Conservation (phyloP, 2,113 vertebrate genomes). For the Aviceda subcristata region DNA sequence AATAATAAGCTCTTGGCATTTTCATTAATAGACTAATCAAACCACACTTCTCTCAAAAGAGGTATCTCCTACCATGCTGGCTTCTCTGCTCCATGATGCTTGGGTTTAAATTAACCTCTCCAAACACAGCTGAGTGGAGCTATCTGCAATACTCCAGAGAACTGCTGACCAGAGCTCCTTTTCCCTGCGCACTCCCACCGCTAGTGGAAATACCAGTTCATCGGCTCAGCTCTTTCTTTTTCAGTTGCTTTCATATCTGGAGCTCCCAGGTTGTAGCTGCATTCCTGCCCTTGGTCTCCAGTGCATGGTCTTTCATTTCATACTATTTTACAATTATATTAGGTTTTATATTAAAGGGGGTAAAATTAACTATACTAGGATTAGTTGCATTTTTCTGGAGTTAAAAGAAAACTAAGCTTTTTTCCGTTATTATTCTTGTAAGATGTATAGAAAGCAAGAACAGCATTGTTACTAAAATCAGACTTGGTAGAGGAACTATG, state of each 20-base stretch:
- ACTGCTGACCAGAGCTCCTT: constrained; percentile 40
- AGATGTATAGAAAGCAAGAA: not conserved
- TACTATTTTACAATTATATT: not conserved
- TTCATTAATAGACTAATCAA: constrained; percentile 59
- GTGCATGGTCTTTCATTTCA: not conserved
- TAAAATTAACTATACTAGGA: not conserved
- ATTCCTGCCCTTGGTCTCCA: not conserved
- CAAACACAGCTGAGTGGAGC: constrained; percentile 54
- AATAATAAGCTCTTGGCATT: constrained; percentile 47
- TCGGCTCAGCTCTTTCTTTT: not conserved
- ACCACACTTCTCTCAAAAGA: constrained; percentile 48
- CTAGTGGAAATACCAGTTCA: not conserved
- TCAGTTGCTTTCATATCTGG: not conserved
- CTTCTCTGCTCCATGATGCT: not conserved
- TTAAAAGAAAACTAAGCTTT: not conserved
- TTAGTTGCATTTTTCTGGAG: not conserved
- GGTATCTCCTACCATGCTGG: not conserved
- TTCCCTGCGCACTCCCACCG: not conserved
- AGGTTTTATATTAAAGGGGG: not conserved
- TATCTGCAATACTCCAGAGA: constrained; percentile 10
- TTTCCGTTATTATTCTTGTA: not conserved
- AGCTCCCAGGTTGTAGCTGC: not conserved
- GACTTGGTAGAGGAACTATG: not conserved
- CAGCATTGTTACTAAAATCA: not conserved
- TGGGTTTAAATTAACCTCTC: constrained; percentile 55